phyloP scores from a whole-genome alignment of 2,113 vertebrate genomes.

The Datnioides undecimradiatus region DNA sequence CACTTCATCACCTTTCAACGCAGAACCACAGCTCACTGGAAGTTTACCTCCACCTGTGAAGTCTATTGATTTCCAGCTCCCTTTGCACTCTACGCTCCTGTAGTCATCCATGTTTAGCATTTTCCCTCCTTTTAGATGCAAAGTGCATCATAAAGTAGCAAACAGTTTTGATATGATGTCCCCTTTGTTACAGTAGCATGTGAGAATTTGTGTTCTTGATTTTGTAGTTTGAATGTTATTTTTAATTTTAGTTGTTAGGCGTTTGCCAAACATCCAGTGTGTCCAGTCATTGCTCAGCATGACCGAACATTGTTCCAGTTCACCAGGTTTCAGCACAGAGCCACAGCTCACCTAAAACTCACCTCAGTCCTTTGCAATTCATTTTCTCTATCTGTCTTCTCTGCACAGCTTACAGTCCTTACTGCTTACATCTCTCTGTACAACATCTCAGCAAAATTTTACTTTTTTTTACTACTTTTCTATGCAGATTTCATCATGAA shows the following conservation, averaged over 20 bases:
- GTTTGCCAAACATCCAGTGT: no score
- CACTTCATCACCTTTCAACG: slow-evolving; percentile 26
- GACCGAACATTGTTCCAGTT: slow-evolving; percentile 2
- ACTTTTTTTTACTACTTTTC: background rate
- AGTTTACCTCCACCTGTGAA: slow-evolving; percentile 3
- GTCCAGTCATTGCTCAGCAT: background rate
- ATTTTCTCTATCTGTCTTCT: slow-evolving; percentile 2
- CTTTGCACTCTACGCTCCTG: slow-evolving; percentile 1
- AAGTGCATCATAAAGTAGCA: slow-evolving; percentile 5
- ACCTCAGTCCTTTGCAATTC: background rate
- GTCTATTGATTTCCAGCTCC: slow-evolving; percentile 7
- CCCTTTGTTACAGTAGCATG: background rate
- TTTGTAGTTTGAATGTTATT: no score
- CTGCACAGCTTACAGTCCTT: background rate
- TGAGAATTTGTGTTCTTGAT: slow-evolving; percentile 11
- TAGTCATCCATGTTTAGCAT: background rate
- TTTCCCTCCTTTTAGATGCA: background rate
- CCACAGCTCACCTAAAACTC: slow-evolving; percentile 27
- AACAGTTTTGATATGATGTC: background rate
- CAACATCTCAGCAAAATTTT: background rate
- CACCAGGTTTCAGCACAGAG: slow-evolving; percentile 8
- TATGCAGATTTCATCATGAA: background rate
- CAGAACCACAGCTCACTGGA: slow-evolving; percentile 18
- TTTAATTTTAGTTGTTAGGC: no score
- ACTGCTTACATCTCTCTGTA: background rate